phyloP scores from a whole-genome alignment of 2,888 invertebrate genomes.

The Myathropa florea region DNA sequence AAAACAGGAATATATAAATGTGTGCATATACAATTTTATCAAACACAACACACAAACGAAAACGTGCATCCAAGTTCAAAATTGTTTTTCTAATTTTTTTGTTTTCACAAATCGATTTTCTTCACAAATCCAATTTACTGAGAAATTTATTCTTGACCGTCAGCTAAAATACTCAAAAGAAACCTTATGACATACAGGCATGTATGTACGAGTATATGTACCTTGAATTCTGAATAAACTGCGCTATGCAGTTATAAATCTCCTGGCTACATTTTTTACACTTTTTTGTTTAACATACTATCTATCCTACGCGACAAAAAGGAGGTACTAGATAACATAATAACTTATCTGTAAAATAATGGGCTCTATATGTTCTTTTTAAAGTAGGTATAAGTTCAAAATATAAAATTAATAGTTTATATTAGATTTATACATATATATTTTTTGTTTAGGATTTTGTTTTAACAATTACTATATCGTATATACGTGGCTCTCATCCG shows the following conservation, averaged over 20 bases:
- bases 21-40: not conserved
- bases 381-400: too few relatives aligned
- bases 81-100: constrained; percentile 1
- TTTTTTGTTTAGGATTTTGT: too few relatives aligned
- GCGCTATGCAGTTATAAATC: not conserved
- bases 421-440: too few relatives aligned
- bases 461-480: too few relatives aligned
- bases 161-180: constrained; percentile 47
- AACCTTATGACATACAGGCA: constrained; percentile 36
- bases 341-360: too few relatives aligned
- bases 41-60: not conserved
- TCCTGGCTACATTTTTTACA: not conserved
- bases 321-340: too few relatives aligned
- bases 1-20: not conserved
- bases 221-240: constrained; percentile 10
- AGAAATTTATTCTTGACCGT: constrained; percentile 58
- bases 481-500: too few relatives aligned
- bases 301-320: too few relatives aligned
- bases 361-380: too few relatives aligned
- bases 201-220: too few relatives aligned
- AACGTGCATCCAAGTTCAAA: constrained; percentile 55
- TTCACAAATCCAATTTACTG: constrained; percentile 58
- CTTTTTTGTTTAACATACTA: too few relatives aligned
- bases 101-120: constrained; percentile 51
- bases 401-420: too few relatives aligned